Percentiles rank a stretch among this genome's conserved stretches.
phyloP scores from a whole-genome alignment of 2,888 invertebrate genomes.

The Epiblema foenella region DNA sequence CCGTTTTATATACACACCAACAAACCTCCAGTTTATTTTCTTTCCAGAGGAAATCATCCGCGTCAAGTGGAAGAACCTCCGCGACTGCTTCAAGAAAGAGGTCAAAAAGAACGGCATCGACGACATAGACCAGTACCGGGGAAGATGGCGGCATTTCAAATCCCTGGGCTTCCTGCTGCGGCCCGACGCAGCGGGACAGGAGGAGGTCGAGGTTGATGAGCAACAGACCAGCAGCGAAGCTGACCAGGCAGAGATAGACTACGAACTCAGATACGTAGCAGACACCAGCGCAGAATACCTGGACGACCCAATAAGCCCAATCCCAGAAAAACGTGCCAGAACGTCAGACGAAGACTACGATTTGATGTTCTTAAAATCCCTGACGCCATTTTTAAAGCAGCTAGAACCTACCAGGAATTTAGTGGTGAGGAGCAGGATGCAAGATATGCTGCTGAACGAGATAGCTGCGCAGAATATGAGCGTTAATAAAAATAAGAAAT shows the following conservation, averaged over 20 bases:
- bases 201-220: background rate
- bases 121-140: slow-evolving; percentile 51
- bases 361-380: slow-evolving; percentile 64
- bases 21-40: slow-evolving; percentile 3
- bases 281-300: slow-evolving; percentile 24
- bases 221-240: slow-evolving; percentile 15
- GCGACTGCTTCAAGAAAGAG: slow-evolving; percentile 61
- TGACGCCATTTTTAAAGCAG: slow-evolving; percentile 63
- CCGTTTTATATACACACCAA: too few species aligned
- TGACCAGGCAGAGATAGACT: slow-evolving; percentile 19
- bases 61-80: slow-evolving; percentile 66
- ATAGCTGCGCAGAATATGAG: slow-evolving; percentile 53
- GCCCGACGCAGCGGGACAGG: slow-evolving; percentile 1
- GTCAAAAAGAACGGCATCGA: slow-evolving; percentile 49
- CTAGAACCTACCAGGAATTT: slow-evolving; percentile 64
- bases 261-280: slow-evolving; percentile 32
- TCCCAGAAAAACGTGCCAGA: slow-evolving; percentile 50
- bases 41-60: slow-evolving; percentile 58
- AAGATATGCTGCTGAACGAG: slow-evolving; percentile 64
- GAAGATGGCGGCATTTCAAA: slow-evolving; percentile 62
- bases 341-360: slow-evolving; percentile 57
- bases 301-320: slow-evolving; percentile 50
- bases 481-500: slow-evolving; percentile 32
- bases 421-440: slow-evolving; percentile 65
- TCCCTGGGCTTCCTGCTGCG: slow-evolving; percentile 18